Evolutionary conservation across 2,113 vertebrate genomes (phyloP).

Genomic region (Lethenteron camtschaticum): DNA sequence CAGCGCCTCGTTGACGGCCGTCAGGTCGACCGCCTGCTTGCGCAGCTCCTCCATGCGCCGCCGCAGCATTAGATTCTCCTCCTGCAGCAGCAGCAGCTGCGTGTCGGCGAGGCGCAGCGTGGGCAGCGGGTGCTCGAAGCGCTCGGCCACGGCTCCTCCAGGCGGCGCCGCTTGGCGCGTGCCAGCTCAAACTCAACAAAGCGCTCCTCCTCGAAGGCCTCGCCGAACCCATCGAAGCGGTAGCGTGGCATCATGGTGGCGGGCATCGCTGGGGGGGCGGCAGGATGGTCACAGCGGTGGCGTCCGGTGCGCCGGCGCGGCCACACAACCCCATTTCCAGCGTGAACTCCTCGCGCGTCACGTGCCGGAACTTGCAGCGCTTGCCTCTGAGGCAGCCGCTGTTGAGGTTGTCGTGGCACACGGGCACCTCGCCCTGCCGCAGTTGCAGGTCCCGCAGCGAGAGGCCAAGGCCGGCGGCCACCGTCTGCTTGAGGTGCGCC

Average conservation of each 20-base stretch:
- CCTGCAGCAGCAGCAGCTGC: conserved; percentile 67
- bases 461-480: conserved; percentile 57
- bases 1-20: conserved; percentile 83
- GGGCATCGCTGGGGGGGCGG: conserved; percentile 1
- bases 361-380: conserved; percentile 83
- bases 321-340: background rate
- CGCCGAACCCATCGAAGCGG: conserved; percentile 1
- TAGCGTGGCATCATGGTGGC: conserved; percentile 3
- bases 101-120: conserved; percentile 45
- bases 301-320: background rate
- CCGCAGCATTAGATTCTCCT: conserved; percentile 65
- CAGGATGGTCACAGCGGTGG: background rate
- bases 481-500: conserved; percentile 55
- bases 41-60: conserved; percentile 82
- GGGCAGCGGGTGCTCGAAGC: conserved; percentile 42
- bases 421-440: conserved; percentile 71
- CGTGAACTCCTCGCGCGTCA: conserved; percentile 22
- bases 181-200: background rate
- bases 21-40: conserved; percentile 74
- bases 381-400: conserved; percentile 76
- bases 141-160: conserved; percentile 37
- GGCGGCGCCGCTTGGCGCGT: background rate
- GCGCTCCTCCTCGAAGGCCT: background rate
- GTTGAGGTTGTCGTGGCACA: conserved; percentile 80
- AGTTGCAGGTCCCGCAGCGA: conserved; percentile 59